Evolutionary conservation across 2,113 vertebrate species (phyloP).

Genomic region (Rhombomys opimus): DNA sequence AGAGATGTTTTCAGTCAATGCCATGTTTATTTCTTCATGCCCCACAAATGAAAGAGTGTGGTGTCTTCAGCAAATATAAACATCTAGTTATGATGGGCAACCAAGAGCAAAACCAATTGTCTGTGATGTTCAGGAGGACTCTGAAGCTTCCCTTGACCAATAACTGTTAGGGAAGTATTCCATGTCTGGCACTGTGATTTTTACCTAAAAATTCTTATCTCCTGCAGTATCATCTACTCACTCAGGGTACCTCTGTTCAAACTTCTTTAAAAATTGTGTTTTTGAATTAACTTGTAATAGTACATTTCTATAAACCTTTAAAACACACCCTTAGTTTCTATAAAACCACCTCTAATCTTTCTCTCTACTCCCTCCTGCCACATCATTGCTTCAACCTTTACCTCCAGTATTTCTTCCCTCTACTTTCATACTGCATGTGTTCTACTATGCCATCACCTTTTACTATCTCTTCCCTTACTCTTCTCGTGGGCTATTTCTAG

Average conservation of each 20-base stretch:
- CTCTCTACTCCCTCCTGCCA: not conserved
- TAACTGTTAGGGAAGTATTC: not conserved
- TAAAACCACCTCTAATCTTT: not conserved
- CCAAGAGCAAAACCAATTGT: not conserved
- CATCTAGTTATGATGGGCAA: not conserved
- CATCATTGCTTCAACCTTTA: not conserved
- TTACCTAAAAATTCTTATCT: not conserved
- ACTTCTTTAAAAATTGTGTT: not conserved
- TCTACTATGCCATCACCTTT: not conserved
- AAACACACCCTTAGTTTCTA: not conserved
- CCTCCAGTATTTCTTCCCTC: too few relatives aligned
- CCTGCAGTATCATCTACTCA: not conserved
- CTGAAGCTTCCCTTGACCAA: not conserved
- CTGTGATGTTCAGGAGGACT: not conserved
- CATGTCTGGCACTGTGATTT: not conserved
- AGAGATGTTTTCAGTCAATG: not conserved
- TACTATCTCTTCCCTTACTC: not conserved
- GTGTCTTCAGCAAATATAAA: not conserved
- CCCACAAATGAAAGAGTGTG: not conserved
- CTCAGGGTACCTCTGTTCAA: not conserved
- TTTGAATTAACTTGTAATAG: not conserved
- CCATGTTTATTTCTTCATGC: not conserved
- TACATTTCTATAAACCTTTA: not conserved
- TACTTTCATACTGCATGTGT: not conserved
- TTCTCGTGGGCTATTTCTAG: not conserved